Percentiles rank a stretch among this genome's conserved stretches.
phyloP scores from a whole-genome alignment of 1,140 invertebrate species.

The Metaphire vulgaris region DNA sequence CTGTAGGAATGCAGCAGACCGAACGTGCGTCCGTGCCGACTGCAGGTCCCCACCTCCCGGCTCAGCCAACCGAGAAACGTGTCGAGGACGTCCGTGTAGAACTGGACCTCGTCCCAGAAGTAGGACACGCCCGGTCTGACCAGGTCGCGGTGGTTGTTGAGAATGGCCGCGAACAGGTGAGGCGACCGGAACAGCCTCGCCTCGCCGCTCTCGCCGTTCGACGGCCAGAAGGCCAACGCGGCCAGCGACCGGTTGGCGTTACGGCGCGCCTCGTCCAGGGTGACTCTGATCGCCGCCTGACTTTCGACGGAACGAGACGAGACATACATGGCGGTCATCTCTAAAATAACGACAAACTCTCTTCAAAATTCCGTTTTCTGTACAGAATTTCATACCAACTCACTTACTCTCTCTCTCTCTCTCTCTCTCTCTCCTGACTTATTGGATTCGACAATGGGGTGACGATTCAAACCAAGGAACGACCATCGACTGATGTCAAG shows the following conservation, averaged over 20 bases:
- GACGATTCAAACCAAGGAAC: no score
- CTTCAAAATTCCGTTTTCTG: no score
- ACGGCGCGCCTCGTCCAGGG: not conserved
- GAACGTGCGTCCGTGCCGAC: conserved; percentile 5
- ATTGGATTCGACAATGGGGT: no score
- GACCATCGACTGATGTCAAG: no score
- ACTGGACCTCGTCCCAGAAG: conserved; percentile 30
- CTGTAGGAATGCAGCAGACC: conserved; percentile 22
- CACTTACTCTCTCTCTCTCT: no score
- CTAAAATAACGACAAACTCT: no score
- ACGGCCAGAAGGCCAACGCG: conserved; percentile 19
- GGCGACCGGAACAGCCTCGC: conserved; percentile 12
- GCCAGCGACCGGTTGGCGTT: not conserved
- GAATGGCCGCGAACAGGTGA: conserved; percentile 27
- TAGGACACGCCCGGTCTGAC: conserved; percentile 27
- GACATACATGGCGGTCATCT: not conserved
- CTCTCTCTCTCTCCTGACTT: no score
- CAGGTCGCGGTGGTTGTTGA: conserved; percentile 16
- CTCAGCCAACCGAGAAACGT: conserved; percentile 28
- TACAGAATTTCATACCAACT: no score
- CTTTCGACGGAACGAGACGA: not conserved
- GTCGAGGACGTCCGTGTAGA: conserved; percentile 30
- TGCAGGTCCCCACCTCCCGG: conserved; percentile 1
- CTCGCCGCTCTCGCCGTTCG: conserved; percentile 7
- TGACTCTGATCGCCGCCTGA: not conserved